These are phyloP conservation scores for Athene noctua DNA, from an alignment of 2,113 vertebrate species.

Conservation along the genomic window DNA sequence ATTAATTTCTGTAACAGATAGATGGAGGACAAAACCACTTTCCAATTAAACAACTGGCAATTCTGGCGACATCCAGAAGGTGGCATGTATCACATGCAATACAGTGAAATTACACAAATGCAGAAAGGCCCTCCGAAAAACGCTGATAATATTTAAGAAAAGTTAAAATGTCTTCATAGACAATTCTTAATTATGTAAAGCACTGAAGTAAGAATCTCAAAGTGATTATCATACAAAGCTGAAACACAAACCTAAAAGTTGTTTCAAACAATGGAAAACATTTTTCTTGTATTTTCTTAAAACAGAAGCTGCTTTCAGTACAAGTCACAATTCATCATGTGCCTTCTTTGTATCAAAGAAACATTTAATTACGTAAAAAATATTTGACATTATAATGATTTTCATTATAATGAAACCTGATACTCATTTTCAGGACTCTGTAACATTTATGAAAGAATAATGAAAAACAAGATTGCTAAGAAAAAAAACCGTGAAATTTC, in stretches of 20 bases:
- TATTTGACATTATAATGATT: neutral
- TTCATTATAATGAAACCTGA: neutral
- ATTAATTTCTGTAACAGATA: neutral
- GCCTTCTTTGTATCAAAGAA: neutral
- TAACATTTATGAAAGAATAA: neutral
- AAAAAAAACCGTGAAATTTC: neutral
- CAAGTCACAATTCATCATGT: neutral
- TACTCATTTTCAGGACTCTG: neutral
- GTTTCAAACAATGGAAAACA: neutral
- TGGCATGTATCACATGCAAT: constrained; percentile 49
- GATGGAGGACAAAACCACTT: neutral
- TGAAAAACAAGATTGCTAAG: neutral
- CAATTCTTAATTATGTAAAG: neutral
- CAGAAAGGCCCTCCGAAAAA: neutral
- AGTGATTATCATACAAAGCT: neutral
- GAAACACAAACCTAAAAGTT: neutral
- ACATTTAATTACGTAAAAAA: neutral
- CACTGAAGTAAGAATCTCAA: neutral
- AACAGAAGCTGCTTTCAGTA: neutral
- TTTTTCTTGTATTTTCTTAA: neutral
- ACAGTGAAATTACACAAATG: neutral
- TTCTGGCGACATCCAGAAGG: constrained; percentile 58
- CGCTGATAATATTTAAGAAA: neutral
- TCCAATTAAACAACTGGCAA: neutral
- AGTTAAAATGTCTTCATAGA: neutral